Evolutionary conservation across 2,888 invertebrate species (phyloP).

Genomic region (Epicampocera succincta): DNA sequence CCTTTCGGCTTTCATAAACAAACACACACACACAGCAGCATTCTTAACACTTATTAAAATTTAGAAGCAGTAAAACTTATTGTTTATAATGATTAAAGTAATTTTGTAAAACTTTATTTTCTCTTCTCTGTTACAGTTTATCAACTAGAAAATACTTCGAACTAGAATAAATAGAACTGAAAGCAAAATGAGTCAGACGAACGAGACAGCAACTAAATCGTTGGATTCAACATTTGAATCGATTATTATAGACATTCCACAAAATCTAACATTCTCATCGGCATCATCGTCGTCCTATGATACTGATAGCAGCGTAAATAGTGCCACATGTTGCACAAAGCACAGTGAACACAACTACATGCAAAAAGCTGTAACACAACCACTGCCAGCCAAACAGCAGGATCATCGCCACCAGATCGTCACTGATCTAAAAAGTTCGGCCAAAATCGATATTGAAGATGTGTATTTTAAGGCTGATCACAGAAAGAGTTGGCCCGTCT

Average conservation of each 20-base stretch:
- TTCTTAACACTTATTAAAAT: conserved; percentile 37
- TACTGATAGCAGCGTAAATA: conserved; percentile 78
- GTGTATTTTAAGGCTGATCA: conserved; percentile 75
- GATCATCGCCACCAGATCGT: conserved; percentile 31
- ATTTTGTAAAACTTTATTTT: conserved; percentile 25
- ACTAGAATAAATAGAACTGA: conserved; percentile 37
- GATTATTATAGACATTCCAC: conserved; percentile 79
- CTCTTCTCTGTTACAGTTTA: conserved; percentile 59
- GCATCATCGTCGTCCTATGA: conserved; percentile 75
- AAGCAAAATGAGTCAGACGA: conserved; percentile 66
- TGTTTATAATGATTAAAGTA: conserved; percentile 72
- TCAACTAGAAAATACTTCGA: conserved; percentile 54
- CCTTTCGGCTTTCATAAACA: conserved; percentile 39
- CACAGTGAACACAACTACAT: conserved; percentile 78
- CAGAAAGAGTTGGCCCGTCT: conserved; percentile 78
- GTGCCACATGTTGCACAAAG: conserved; percentile 79
- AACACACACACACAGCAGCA: conserved; percentile 27
- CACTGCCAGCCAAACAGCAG: conserved; percentile 56
- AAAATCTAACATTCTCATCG: conserved; percentile 68
- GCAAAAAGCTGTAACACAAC: conserved; percentile 72
- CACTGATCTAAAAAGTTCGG: conserved; percentile 34
- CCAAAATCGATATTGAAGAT: conserved; percentile 63
- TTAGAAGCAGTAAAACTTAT: conserved; percentile 25
- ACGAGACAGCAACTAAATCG: conserved; percentile 57
- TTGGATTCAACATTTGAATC: conserved; percentile 72